A percentile compares a stretch with the other conserved stretches of the same genome.
These are phyloP conservation scores for Unio delphinus DNA, from an alignment of 2,888 invertebrate species.

Conservation along the genomic window DNA sequence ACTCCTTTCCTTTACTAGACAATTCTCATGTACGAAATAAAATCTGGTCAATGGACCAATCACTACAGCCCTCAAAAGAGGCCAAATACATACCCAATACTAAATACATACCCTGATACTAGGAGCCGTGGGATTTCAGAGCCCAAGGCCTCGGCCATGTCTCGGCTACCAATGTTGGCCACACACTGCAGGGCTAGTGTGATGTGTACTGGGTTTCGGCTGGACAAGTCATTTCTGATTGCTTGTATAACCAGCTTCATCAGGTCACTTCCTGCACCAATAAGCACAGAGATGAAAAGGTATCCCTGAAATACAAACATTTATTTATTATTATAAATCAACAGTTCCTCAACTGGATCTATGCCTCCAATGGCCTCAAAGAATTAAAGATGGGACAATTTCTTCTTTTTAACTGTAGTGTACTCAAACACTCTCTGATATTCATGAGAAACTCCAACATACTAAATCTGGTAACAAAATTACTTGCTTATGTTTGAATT, in stretches of 20 bases:
- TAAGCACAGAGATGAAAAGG: slow-evolving; percentile 98
- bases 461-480: too few relatives aligned
- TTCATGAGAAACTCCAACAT: too few relatives aligned
- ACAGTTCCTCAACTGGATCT: too few relatives aligned
- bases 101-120: slow-evolving; percentile 86
- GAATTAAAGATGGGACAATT: background rate
- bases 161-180: slow-evolving; percentile 98
- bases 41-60: background rate
- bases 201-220: slow-evolving; percentile 95
- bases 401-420: background rate
- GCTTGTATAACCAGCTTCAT: slow-evolving; percentile 99
- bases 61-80: background rate
- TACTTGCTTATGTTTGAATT: too few relatives aligned
- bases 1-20: too few relatives aligned
- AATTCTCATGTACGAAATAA: background rate
- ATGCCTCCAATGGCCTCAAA: background rate
- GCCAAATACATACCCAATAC: background rate
- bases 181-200: slow-evolving; percentile 99
- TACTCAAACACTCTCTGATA: too few relatives aligned
- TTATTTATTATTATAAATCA: slow-evolving; percentile 9
- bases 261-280: slow-evolving; percentile 98
- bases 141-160: slow-evolving; percentile 99
- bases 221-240: slow-evolving; percentile 97
- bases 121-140: slow-evolving; percentile 98
- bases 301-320: slow-evolving; percentile 83